Percentiles rank a stretch among this genome's conserved stretches.
Conservation (phyloP, 2,888 invertebrate species). For the Hipparchia sbordonii region DNA sequence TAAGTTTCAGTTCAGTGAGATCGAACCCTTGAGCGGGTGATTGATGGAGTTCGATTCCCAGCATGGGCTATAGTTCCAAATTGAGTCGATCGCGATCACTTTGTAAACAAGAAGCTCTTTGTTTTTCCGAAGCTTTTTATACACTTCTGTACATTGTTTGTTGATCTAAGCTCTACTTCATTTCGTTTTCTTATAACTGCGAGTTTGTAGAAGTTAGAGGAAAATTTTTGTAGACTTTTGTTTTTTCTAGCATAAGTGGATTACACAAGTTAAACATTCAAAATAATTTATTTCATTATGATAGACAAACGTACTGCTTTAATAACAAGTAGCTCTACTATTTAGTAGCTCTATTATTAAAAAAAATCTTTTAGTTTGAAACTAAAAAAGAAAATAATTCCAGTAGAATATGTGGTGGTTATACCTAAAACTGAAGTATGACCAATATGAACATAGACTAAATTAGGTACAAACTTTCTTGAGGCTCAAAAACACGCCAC, state of each 20-base stretch:
- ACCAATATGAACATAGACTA: too few relatives aligned
- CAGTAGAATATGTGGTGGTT: too few relatives aligned
- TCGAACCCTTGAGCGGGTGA: conserved; percentile 15
- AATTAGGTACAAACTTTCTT: too few relatives aligned
- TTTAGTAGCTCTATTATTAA: too few relatives aligned
- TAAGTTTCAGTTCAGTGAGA: conserved; percentile 6
- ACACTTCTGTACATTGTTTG: conserved; percentile 14
- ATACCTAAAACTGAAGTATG: too few relatives aligned
- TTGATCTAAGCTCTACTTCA: conserved; percentile 5
- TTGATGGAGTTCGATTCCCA: conserved; percentile 17
- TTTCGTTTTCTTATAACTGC: conserved; percentile 7
- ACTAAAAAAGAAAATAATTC: too few relatives aligned
- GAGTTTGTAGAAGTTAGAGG: background rate
- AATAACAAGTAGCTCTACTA: too few relatives aligned
- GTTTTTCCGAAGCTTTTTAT: conserved; percentile 20
- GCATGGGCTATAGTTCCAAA: conserved; percentile 4
- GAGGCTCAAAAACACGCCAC: too few relatives aligned
- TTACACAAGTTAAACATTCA: background rate
- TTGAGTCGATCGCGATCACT: conserved; percentile 10
- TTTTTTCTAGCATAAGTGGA: background rate
- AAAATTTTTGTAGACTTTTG: conserved; percentile 1
- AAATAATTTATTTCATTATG: too few relatives aligned
- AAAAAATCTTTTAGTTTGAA: too few relatives aligned
- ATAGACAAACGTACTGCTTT: too few relatives aligned
- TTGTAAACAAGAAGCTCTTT: conserved; percentile 20